Evolutionary conservation across 2,113 vertebrate species (phyloP).

Genomic region (Miniopterus natalensis): DNA sequence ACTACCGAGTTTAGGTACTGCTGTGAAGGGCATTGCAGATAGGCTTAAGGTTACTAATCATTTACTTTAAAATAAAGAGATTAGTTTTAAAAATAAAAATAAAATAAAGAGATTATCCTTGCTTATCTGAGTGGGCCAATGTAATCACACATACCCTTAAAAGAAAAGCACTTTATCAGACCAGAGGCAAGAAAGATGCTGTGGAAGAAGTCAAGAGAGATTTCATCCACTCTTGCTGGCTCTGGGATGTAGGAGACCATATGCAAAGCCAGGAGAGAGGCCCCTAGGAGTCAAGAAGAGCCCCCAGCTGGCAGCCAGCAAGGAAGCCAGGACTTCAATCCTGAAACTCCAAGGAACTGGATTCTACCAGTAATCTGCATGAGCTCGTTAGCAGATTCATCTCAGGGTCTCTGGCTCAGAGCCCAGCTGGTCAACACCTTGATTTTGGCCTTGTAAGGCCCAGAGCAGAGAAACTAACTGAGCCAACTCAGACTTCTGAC

Average conservation of each 20-base stretch:
- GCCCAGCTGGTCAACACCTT: neutral
- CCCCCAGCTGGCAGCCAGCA: neutral
- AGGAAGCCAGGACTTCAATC: neutral
- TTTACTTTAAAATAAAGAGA: neutral
- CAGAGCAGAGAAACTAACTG: neutral
- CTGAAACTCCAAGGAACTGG: neutral
- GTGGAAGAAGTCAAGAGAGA: neutral
- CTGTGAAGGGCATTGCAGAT: neutral
- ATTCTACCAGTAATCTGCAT: neutral
- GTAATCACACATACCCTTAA: neutral
- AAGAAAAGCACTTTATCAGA: neutral
- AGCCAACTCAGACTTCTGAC: neutral
- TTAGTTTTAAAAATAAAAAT: too few relatives aligned
- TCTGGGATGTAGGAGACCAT: neutral
- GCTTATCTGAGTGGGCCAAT: neutral
- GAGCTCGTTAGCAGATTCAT: neutral
- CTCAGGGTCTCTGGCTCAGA: neutral
- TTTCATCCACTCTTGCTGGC: fast-evolving
- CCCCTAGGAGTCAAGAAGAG: neutral
- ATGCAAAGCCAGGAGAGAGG: neutral
- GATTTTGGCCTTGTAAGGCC: neutral
- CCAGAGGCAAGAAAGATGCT: neutral
- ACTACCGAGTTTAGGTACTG: neutral
- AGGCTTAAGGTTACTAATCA: neutral
- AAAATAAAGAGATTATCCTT: neutral